Base-by-base conservation (phyloP, 2,113 vertebrate species). In the Ivindomyrus marchei region DNA sequence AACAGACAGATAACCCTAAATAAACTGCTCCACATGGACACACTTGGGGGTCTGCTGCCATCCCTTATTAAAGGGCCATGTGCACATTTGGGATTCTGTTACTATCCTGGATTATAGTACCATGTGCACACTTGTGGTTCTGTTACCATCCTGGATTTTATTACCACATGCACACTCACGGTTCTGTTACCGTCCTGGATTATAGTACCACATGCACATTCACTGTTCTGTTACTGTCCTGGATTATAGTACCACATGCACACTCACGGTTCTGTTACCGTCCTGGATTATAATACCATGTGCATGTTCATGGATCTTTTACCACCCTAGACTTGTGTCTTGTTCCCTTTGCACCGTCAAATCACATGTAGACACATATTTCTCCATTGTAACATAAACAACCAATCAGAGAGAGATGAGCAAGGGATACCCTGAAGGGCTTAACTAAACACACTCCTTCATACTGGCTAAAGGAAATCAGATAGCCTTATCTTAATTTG, bases 1-100 rank as follows among this genome's bases (percentile, higher is more conserved):
- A 56, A 90, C 80, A 62, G 80, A 90, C 53, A 66, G 50, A 85
- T 66, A 86, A 46, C n/a, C n/a, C 42, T 58, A 85, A 84, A 83
- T 42, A 89, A 89, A 86, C 50, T 58, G 36, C 39, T 83, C 42
- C 36, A 36, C 74, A 50, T 62, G 17, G 47, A 17, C 58, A 88
- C 56, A 80, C 31, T 19, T 21, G n/a, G 49, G 50, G 86, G 6
- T 53, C 19, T 53, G 86, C 31, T 17, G 58, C 27, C 17, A 31
- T 56, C 7, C 13, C 4, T 13, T 19, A 53, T 53, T 50, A 53
- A 31, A 53, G 6, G 15, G 31, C 24, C 50, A 50, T 50, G 45
- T 27, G 85, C n/a, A 56, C 27, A 49, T 21, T 36, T 13, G n/a
- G 0, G n/a, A 2, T 56, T 56, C 53, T 56, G 53, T 56, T 7